Evolutionary conservation across 2,888 invertebrate genomes (phyloP).

Genomic region (Pyralis farinalis): DNA sequence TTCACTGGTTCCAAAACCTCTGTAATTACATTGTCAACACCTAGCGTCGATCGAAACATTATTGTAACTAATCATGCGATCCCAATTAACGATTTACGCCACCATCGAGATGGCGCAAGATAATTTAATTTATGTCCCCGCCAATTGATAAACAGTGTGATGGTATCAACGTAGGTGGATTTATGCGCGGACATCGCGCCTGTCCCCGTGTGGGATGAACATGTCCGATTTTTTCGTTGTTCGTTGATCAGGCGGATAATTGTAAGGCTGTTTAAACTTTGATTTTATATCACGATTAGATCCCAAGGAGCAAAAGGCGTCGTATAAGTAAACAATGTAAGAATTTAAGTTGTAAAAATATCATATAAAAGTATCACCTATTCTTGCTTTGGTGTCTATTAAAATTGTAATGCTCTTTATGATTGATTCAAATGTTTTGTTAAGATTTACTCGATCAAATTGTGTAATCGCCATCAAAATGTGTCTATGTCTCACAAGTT

Average conservation of each 20-base stretch:
- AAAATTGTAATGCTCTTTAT: too few species aligned
- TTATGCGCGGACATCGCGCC: constrained; percentile 27
- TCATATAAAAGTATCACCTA: too few species aligned
- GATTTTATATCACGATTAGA: not conserved
- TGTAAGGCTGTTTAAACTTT: not conserved
- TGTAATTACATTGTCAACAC: too few species aligned
- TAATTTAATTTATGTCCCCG: constrained; percentile 40
- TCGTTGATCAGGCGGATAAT: not conserved
- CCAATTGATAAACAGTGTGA: constrained; percentile 45
- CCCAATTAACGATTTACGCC: constrained; percentile 30
- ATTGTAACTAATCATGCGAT: constrained; percentile 40
- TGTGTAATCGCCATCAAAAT: too few species aligned
- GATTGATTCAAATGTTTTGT: too few species aligned
- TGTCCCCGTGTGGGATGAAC: constrained; percentile 29
- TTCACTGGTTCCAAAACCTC: too few species aligned
- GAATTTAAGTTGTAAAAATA: too few species aligned
- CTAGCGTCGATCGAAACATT: constrained; percentile 10
- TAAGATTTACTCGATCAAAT: too few species aligned
- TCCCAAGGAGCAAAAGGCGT: too few species aligned
- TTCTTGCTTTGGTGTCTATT: too few species aligned
- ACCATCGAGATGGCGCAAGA: constrained; percentile 26
- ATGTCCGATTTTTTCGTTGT: constrained; percentile 16
- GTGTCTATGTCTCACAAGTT: too few species aligned
- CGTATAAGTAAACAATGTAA: too few species aligned
- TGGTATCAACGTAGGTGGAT: constrained; percentile 39